Evolutionary conservation across 2,113 vertebrate species (phyloP).

Genomic region (Bungarus multicinctus): DNA sequence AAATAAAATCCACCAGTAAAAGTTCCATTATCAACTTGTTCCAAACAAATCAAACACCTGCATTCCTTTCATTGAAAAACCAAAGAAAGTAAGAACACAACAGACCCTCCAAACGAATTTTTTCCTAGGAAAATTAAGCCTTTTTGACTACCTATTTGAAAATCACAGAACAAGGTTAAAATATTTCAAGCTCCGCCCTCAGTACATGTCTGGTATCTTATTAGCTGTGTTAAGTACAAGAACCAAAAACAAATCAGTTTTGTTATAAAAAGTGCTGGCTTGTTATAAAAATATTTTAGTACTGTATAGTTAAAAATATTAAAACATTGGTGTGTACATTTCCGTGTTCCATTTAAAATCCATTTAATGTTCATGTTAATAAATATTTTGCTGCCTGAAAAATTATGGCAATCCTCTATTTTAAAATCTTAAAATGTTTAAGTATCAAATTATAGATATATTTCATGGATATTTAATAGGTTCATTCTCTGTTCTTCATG

Average conservation of each 20-base stretch:
- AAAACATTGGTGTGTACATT: background rate
- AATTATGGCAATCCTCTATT: background rate
- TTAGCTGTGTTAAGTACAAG: background rate
- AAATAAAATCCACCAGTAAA: background rate
- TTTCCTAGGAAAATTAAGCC: background rate
- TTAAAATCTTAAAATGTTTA: background rate
- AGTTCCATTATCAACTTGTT: background rate
- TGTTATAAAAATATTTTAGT: background rate
- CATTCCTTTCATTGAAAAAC: background rate
- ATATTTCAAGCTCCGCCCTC: background rate
- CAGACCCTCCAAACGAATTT: background rate
- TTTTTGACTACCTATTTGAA: background rate
- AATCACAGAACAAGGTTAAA: background rate
- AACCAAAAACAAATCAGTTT: background rate
- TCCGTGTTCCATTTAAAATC: too few species aligned
- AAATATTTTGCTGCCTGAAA: background rate
- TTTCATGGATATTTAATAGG: background rate
- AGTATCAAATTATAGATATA: background rate
- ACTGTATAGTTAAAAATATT: background rate
- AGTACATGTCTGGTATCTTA: background rate
- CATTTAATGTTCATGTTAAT: background rate
- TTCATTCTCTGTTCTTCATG: background rate
- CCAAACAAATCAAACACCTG: background rate
- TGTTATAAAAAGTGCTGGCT: background rate
- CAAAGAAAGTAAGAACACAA: background rate